A percentile compares a stretch with the other conserved stretches of the same genome.
These are phyloP conservation scores for Parnassius orleans DNA, from an alignment of 2,888 invertebrate species.

Conservation along the genomic window DNA sequence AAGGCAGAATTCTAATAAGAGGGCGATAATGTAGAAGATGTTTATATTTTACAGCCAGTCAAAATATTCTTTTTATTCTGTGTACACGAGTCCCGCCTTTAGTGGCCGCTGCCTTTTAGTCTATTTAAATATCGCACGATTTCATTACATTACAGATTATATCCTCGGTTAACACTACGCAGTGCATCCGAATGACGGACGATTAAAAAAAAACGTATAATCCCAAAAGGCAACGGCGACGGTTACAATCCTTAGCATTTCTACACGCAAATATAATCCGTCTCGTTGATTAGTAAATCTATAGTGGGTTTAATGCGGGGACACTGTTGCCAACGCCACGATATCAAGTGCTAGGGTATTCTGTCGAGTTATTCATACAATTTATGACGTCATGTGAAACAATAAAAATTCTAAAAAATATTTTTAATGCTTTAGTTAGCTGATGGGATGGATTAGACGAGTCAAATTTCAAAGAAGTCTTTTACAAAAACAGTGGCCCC, in stretches of 20 bases:
- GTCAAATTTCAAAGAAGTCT: too few species aligned
- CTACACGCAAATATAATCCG: slow-evolving; percentile 41
- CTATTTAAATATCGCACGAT: slow-evolving; percentile 13
- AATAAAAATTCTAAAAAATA: slow-evolving; percentile 14
- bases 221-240: slow-evolving; percentile 42
- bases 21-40: too few species aligned
- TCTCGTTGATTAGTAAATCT: slow-evolving; percentile 37
- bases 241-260: slow-evolving; percentile 42
- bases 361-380: too few species aligned
- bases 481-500: not conserved
- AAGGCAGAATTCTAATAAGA: too few species aligned
- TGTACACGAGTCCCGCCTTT: slow-evolving; percentile 4
- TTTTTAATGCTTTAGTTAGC: too few species aligned
- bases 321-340: not conserved
- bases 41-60: too few species aligned
- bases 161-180: slow-evolving; percentile 16
- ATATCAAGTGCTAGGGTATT: too few species aligned
- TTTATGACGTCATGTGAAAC: not conserved
- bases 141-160: slow-evolving; percentile 25
- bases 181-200: slow-evolving; percentile 27
- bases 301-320: slow-evolving; percentile 46
- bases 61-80: slow-evolving; percentile 6
- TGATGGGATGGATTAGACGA: too few species aligned
- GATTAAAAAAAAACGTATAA: slow-evolving; percentile 20
- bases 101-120: slow-evolving; percentile 8